These are phyloP conservation scores for Gambusia holbrooki DNA, from an alignment of 2,113 vertebrate species.

Conservation along the genomic window DNA sequence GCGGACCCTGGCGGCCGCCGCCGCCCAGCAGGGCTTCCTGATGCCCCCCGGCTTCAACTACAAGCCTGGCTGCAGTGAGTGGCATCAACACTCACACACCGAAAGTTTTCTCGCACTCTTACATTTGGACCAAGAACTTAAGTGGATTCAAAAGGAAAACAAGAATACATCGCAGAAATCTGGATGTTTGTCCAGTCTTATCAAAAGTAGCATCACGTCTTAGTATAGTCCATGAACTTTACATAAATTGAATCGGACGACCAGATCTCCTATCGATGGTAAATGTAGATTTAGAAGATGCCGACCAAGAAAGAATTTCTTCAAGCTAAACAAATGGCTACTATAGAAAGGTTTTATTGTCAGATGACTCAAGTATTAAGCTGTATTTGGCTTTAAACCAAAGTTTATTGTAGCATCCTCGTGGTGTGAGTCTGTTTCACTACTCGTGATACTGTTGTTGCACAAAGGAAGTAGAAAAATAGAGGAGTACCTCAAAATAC, in stretches of 20 bases:
- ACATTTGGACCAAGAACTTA: too few species aligned
- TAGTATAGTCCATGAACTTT: too few species aligned
- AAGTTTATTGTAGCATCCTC: background rate
- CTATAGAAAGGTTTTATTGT: too few species aligned
- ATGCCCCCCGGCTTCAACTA: conserved; percentile 99
- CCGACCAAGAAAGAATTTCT: background rate
- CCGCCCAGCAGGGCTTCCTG: conserved; percentile 97
- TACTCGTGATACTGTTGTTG: background rate
- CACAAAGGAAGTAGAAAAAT: too few species aligned
- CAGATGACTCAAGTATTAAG: too few species aligned
- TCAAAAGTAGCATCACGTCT: background rate
- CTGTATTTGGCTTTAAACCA: background rate
- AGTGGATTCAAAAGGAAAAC: too few species aligned
- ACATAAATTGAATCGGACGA: background rate
- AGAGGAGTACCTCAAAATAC: too few species aligned
- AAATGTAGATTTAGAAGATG: background rate
- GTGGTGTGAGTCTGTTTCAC: background rate
- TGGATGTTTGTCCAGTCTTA: too few species aligned
- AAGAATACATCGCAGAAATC: too few species aligned
- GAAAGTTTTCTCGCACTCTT: too few species aligned
- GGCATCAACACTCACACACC: background rate
- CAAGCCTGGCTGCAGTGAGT: conserved; percentile 98
- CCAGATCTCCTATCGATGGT: too few species aligned
- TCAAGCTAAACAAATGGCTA: background rate
- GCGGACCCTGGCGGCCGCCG: conserved; percentile 94